Percentiles rank a stretch among this genome's conserved stretches.
Evolutionary conservation across 2,797 vertebrate genomes (phyloP).

Genomic region (Eulemur rubriventer): DNA sequence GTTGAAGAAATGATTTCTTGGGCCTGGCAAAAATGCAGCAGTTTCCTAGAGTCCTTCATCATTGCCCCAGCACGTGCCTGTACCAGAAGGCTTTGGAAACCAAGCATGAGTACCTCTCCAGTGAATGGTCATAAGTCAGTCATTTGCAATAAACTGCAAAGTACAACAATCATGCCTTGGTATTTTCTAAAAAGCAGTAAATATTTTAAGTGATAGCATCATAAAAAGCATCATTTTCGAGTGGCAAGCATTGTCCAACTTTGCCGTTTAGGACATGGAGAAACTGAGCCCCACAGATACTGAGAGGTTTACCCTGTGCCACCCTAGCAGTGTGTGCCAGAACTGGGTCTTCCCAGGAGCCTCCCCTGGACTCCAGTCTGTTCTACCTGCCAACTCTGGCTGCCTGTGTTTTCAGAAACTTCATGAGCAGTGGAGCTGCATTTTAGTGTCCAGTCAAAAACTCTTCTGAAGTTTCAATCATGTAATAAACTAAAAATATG

Average conservation of each 20-base stretch:
- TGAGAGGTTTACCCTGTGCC: neutral
- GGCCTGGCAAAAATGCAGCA: neutral
- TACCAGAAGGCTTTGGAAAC: neutral
- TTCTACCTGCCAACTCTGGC: neutral
- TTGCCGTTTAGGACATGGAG: neutral
- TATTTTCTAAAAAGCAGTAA: neutral
- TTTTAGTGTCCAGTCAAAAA: neutral
- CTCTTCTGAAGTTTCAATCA: neutral
- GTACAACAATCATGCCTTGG: neutral
- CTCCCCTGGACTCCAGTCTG: neutral
- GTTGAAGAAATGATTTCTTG: neutral
- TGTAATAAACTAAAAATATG: neutral
- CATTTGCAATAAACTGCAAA: neutral
- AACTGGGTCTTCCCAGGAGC: neutral
- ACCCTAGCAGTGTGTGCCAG: accelerated
- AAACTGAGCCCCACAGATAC: neutral
- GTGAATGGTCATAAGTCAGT: neutral
- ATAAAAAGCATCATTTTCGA: neutral
- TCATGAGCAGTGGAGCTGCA: neutral
- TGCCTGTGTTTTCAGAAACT: neutral
- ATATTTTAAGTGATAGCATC: neutral
- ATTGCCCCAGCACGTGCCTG: neutral
- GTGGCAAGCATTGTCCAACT: neutral
- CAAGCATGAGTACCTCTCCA: accelerated
- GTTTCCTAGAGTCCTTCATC: neutral